A percentile compares a stretch with the other conserved stretches of the same genome.
These are phyloP conservation scores for Dolichotis patagonum DNA, from an alignment of 2,113 vertebrate genomes.

Conservation along the genomic window DNA sequence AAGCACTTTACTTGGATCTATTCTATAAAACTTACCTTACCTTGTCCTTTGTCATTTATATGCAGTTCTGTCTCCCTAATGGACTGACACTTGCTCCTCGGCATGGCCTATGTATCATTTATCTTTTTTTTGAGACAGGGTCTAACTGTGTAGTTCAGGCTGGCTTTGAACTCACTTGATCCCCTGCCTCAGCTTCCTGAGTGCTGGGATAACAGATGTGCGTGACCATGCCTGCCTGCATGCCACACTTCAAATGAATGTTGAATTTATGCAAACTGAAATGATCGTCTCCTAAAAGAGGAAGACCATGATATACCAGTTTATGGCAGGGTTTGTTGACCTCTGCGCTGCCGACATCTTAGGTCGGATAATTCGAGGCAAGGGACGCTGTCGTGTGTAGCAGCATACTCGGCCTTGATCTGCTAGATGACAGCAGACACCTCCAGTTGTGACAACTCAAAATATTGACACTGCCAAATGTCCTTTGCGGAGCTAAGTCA, in stretches of 20 bases:
- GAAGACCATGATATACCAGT: accelerated
- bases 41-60: not conserved
- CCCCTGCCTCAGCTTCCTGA: not conserved
- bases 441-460: not conserved
- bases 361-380: not conserved
- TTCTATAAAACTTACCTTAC: not conserved
- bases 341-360: accelerated
- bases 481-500: too few relatives aligned
- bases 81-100: not conserved
- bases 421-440: not conserved
- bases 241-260: not conserved
- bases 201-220: not conserved
- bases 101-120: accelerated
- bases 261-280: not conserved
- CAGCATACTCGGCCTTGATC: not conserved
- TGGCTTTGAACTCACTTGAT: not conserved
- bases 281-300: not conserved
- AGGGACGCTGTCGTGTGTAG: not conserved
- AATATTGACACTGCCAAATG: not conserved
- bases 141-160: not conserved
- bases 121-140: not conserved
- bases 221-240: not conserved
- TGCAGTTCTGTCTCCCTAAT: not conserved
- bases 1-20: not conserved
- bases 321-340: not conserved